Conservation (phyloP, 2,113 vertebrate genomes). For the Sturnus vulgaris region DNA sequence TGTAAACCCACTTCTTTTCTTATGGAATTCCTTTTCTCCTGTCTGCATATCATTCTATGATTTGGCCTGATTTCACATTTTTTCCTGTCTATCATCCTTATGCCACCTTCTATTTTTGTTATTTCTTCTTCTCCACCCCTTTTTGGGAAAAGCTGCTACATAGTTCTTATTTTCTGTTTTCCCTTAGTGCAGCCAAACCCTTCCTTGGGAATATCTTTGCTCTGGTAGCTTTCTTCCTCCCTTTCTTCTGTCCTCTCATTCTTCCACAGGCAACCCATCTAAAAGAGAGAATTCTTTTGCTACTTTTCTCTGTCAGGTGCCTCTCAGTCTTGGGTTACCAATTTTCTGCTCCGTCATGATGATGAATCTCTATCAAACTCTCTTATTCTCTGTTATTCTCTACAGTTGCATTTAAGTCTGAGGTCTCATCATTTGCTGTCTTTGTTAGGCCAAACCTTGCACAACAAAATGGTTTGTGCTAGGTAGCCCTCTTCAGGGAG, state of each 20-base stretch:
- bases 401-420: background rate
- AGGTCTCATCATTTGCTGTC: background rate
- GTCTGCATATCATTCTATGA: background rate
- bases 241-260: background rate
- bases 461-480: background rate
- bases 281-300: background rate
- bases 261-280: background rate
- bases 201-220: background rate
- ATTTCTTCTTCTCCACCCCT: background rate
- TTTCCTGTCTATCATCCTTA: background rate
- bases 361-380: background rate
- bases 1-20: background rate
- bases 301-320: background rate
- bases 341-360: background rate
- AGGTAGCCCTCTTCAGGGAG: background rate
- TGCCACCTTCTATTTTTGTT: background rate
- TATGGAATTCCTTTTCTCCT: background rate
- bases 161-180: background rate
- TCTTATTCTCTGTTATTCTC: background rate
- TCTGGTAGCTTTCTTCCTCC: background rate
- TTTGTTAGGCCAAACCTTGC: background rate
- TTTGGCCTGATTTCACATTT: background rate
- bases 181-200: background rate
- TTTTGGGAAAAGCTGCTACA: background rate
- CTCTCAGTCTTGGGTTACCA: background rate